Evolutionary conservation across 2,113 vertebrate genomes (phyloP).

Genomic region (Chaetorhynchus papuensis): DNA sequence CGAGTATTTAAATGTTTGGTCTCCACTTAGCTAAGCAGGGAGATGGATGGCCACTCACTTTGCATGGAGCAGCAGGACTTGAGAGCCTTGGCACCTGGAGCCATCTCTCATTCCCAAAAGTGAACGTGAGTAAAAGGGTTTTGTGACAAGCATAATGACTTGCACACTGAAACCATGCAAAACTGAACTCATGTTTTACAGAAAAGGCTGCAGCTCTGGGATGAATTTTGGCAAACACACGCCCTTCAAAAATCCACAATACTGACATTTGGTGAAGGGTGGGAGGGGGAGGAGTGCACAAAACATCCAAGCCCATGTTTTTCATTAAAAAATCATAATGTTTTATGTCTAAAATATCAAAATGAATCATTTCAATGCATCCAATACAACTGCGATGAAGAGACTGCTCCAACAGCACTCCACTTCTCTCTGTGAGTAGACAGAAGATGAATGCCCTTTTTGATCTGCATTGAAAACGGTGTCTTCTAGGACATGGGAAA

Average conservation of each 20-base stretch:
- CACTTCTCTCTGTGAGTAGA: not conserved
- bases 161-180: not conserved
- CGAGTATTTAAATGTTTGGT: not conserved
- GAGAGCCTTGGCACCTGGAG: not conserved
- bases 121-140: not conserved
- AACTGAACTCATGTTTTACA: not conserved
- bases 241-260: not conserved
- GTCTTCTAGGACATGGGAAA: not conserved
- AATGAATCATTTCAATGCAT: not conserved
- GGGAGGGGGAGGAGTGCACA: not conserved
- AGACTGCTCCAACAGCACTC: not conserved
- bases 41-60: not conserved
- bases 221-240: not conserved
- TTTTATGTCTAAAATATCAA: not conserved
- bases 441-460: not conserved
- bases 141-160: not conserved
- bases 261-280: not conserved
- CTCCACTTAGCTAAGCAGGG: not conserved
- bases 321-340: not conserved
- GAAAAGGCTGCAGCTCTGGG: not conserved
- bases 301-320: not conserved
- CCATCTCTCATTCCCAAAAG: not conserved
- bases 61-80: fast-evolving
- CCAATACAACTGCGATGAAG: not conserved
- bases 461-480: not conserved